Evolutionary conservation across 2,113 vertebrate genomes (phyloP).

Genomic region (Misgurnus anguillicaudatus): DNA sequence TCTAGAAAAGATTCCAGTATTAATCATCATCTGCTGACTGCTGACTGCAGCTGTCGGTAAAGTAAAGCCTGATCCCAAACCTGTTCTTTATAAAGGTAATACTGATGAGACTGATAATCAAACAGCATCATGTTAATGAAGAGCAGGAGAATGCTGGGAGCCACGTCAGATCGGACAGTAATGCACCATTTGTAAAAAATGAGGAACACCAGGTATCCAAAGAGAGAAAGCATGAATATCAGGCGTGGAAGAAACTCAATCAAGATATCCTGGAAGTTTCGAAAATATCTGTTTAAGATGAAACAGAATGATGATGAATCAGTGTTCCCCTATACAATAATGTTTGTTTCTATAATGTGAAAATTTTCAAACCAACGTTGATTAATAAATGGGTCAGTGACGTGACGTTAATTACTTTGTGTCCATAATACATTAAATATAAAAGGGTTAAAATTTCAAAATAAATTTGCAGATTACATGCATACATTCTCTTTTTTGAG

Average conservation of each 20-base stretch:
- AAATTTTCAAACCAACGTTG: too few species aligned
- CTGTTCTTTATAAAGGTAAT: slow-evolving; percentile 55
- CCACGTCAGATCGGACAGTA: slow-evolving; percentile 44
- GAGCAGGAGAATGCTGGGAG: slow-evolving; percentile 63
- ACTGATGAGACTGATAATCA: slow-evolving; percentile 34
- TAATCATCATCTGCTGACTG: neutral
- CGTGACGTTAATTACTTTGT: too few species aligned
- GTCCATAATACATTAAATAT: too few species aligned
- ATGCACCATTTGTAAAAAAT: slow-evolving; percentile 63
- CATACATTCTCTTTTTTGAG: too few species aligned
- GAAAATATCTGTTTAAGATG: slow-evolving; percentile 54
- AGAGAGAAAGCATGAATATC: slow-evolving; percentile 58
- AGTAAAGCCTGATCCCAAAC: slow-evolving; percentile 23
- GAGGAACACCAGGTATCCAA: slow-evolving; percentile 62
- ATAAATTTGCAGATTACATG: too few species aligned
- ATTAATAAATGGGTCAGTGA: too few species aligned
- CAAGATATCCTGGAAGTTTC: slow-evolving; percentile 49
- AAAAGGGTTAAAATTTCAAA: too few species aligned
- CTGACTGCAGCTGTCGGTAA: neutral
- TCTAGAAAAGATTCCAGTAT: slow-evolving; percentile 37
- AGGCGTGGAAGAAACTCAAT: slow-evolving; percentile 62
- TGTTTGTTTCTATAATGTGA: too few species aligned
- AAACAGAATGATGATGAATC: neutral
- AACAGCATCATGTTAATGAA: slow-evolving; percentile 68
- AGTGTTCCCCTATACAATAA: too few species aligned